Base-by-base conservation (phyloP, 2,797 vertebrate genomes). In the Phrynocephalus vlangalii region DNA sequence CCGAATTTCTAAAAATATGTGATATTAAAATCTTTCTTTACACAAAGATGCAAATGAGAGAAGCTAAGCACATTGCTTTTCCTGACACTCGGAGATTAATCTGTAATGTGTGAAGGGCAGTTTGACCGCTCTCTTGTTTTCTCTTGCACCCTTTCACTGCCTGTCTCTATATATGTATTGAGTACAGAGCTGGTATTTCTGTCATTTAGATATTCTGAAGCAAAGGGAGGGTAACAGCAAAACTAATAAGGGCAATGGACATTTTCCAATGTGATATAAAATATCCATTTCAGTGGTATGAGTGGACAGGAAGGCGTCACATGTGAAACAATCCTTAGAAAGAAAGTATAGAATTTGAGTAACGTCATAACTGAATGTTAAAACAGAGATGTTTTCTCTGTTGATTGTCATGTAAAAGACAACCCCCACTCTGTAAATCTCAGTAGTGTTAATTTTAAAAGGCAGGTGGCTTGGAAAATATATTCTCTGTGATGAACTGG, bases 1-100 rank as follows among this genome's bases (percentile, higher is more conserved):
- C 82, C 18, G 4, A 91, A 68, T n/a, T n/a, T 76, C 50, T 80
- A 72, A 86, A 78, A 18, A 70, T 22, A 33, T 73, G 1, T 1
- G 8, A 79, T 10, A 75, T 89, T 44, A 26, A 87, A 89, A 87
- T 22, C 3, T 10, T 80, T 67, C 30, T 87, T 78, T 78, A 48
- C 48, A 90, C 48, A 2, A 44, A 22, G 79, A 6, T 9, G 79
- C 77, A 75, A 26, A 81, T 84, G 15, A 87, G 67, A 63, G 24
- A 70, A 63, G 68, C 3, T 73, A 73, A 86, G 85, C 26, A 66
- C 76, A 38, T 48, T 83, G 73, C 30, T 71, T 77, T 87, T 77
- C 33, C 18, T 63, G 76, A 48, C 67, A 72, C 67, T 30, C 11
- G 44, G 52, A 48, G 30, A 71, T 68, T 56, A 78, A 83, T 77